Percentiles rank a stretch among this genome's conserved stretches.
phyloP scores from a whole-genome alignment of 2,888 invertebrate genomes.

The Hemithea aestivaria region DNA sequence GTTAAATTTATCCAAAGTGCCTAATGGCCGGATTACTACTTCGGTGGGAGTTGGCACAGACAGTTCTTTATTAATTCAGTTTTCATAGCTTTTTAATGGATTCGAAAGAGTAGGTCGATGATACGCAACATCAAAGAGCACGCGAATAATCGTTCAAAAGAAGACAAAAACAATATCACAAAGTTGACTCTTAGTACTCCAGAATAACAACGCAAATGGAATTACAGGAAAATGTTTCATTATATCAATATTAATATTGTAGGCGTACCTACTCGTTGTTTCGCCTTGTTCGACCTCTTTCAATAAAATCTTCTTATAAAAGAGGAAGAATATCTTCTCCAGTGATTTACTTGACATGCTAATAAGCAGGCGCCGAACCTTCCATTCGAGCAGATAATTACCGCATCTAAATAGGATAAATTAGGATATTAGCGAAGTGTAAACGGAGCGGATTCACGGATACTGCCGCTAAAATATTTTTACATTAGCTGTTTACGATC shows the following conservation, averaged over 20 bases:
- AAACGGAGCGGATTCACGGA: constrained; percentile 28
- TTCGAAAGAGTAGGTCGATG: not conserved
- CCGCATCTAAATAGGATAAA: constrained; percentile 28
- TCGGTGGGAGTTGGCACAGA: constrained; percentile 1
- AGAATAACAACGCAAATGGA: constrained; percentile 4
- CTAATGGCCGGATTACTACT: not conserved
- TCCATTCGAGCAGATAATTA: constrained; percentile 21
- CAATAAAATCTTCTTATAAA: constrained; percentile 3
- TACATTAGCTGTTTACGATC: constrained; percentile 33
- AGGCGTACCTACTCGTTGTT: constrained; percentile 1
- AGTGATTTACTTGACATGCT: constrained; percentile 16
- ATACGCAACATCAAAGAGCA: constrained; percentile 8
- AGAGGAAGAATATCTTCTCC: not conserved
- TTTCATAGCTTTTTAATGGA: constrained; percentile 7
- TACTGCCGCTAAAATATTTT: constrained; percentile 28
- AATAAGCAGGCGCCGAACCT: constrained; percentile 10
- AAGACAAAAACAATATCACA: not conserved
- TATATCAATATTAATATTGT: not conserved
- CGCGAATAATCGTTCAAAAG: constrained; percentile 4
- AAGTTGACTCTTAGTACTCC: constrained; percentile 1
- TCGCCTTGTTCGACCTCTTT: constrained; percentile 5
- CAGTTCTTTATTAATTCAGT: constrained; percentile 9
- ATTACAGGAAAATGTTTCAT: constrained; percentile 4
- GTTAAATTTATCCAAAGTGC: not conserved
- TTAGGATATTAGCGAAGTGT: constrained; percentile 27